Evolutionary conservation across 2,888 invertebrate species (phyloP), one percentile per base, ranked within the genome.

Genomic region (Lepidochrysops patricia): DNA sequence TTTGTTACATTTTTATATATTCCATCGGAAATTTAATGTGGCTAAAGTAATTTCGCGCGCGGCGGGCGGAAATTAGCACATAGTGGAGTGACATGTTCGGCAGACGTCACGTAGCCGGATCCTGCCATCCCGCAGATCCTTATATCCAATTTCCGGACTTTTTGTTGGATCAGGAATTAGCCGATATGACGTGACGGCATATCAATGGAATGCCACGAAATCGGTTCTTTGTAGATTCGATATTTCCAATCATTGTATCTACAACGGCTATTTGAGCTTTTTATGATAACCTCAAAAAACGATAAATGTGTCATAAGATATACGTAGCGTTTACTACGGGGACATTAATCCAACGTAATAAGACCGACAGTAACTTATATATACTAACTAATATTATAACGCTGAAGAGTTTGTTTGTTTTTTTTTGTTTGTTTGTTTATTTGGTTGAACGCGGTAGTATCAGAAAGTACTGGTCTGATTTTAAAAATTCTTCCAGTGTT

Each of bases 61-160:
- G 77, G 75, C 71, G 80, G 82, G 76, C 88, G 88, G 88, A 89
- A 87, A 89, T 89, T 89, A 89, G 86, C 82, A 84, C 88, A 89
- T 86, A 88, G 87, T 87, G 84, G 82, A 81, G 84, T 87, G 88
- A 87, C 86, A 84, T 87, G 85, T 88, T 87, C 84, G 86, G 86
- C 87, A 88, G 85, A 85, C 87, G 88, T 87, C 88, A 87, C 88
- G 88, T 87, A 85, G 82, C 83, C 85, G 87, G 84, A 84, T 80
- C 82, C 80, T 73, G 73, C 79, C 19, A 43, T 43, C 43, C 43
- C 81, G 81, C 81, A 88, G 88, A 88, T 88, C 85, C 88, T 87
- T 87, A 87, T 86, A 87, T 88, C 87, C 86, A 88, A 88, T 88
- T 88, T 89, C 88, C 88, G 83, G 84, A 62, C 79, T 85, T 89